Percentiles rank a stretch among this genome's conserved stretches.
Evolutionary conservation across 2,113 vertebrate species (phyloP).

Genomic region (Maccullochella peelii): DNA sequence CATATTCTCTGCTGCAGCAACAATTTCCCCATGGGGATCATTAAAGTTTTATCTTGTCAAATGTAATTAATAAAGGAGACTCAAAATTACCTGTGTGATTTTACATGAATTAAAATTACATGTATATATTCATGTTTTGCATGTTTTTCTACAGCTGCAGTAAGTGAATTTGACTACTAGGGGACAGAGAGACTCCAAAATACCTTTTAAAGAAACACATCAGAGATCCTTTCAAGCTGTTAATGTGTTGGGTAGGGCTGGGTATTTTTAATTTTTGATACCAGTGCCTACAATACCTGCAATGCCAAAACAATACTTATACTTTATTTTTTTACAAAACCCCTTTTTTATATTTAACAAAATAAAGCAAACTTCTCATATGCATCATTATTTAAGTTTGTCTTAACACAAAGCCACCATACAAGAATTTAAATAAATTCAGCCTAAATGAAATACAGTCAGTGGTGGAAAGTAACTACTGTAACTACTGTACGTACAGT

Average conservation of each 20-base stretch:
- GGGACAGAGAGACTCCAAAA: neutral
- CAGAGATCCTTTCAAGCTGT: neutral
- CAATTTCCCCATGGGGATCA: neutral
- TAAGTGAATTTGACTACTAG: neutral
- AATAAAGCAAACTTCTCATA: too few relatives aligned
- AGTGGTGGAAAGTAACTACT: too few relatives aligned
- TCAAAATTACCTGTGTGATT: neutral
- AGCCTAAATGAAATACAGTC: too few relatives aligned
- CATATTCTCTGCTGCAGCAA: neutral
- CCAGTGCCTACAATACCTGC: neutral
- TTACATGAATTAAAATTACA: neutral
- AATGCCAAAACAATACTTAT: too few relatives aligned
- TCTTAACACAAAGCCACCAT: neutral
- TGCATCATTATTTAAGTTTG: neutral
- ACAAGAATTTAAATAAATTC: neutral
- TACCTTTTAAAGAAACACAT: neutral
- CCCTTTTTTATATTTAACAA: too few relatives aligned
- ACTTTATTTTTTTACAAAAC: too few relatives aligned
- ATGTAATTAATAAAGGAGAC: neutral
- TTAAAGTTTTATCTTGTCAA: neutral
- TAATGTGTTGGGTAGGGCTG: neutral
- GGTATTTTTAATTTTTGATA: neutral
- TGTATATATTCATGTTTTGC: neutral
- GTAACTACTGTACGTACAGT: too few relatives aligned
- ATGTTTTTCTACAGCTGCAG: neutral